Percentiles rank a stretch among this genome's conserved stretches.
phyloP scores from a whole-genome alignment of 2,113 vertebrate species.

The Camelus dromedarius region DNA sequence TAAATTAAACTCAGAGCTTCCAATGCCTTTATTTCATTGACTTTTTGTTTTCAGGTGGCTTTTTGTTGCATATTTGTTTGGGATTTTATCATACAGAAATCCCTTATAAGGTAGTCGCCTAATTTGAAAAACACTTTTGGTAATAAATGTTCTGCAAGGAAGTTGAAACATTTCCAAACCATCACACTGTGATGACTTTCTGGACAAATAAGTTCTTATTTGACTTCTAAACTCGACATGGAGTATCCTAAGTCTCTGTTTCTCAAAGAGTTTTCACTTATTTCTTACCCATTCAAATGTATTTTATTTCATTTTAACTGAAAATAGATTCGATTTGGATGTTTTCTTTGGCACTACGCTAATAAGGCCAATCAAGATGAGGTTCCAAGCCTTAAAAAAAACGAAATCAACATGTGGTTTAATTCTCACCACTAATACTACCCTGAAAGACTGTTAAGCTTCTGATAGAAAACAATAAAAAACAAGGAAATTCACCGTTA shows the following conservation, averaged over 20 bases:
- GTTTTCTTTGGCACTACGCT: slow-evolving; percentile 78
- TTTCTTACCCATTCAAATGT: slow-evolving; percentile 63
- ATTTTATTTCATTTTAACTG: slow-evolving; percentile 72
- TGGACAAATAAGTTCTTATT: not conserved
- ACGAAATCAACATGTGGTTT: slow-evolving; percentile 83
- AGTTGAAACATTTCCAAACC: not conserved
- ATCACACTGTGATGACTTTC: not conserved
- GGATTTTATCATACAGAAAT: slow-evolving; percentile 7
- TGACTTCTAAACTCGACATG: not conserved
- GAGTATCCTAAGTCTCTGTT: not conserved
- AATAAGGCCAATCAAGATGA: slow-evolving; percentile 79
- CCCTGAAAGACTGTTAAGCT: slow-evolving; percentile 83
- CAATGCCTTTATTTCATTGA: not conserved
- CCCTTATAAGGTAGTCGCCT: not conserved
- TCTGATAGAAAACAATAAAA: slow-evolving; percentile 87
- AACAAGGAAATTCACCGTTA: slow-evolving; percentile 87
- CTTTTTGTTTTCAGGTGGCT: slow-evolving; percentile 5
- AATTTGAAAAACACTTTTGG: not conserved
- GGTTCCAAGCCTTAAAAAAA: slow-evolving; percentile 80
- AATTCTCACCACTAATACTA: slow-evolving; percentile 82
- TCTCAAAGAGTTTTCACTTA: slow-evolving; percentile 38
- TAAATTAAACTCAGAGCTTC: not conserved
- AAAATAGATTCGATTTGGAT: slow-evolving; percentile 76
- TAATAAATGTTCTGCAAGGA: slow-evolving; percentile 28
- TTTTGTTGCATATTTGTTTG: slow-evolving; percentile 41